phyloP scores from a whole-genome alignment of 2,888 invertebrate genomes.

The Monoplex corrugatus region DNA sequence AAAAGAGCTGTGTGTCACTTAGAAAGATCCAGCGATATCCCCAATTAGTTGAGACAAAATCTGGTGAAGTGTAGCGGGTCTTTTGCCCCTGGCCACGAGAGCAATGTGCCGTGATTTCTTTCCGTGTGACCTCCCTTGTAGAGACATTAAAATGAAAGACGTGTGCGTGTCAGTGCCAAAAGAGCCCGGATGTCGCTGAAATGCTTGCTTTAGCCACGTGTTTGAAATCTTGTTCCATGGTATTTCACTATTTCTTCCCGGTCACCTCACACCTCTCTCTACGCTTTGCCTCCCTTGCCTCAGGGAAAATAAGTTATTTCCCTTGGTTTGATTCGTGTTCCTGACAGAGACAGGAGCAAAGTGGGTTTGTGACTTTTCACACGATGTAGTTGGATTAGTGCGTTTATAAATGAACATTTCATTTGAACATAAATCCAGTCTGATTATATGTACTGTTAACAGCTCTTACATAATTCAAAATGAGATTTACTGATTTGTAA shows the following conservation, averaged over 20 bases:
- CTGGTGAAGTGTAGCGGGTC: conserved; percentile 11
- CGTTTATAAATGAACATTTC: too few species aligned
- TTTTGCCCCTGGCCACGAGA: background rate
- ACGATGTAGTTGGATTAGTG: too few species aligned
- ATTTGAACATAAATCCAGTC: too few species aligned
- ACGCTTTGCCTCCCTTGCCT: background rate
- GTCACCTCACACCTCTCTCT: background rate
- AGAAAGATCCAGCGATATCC: background rate
- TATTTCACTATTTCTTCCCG: conserved; percentile 4
- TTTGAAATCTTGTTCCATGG: background rate
- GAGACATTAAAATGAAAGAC: conserved; percentile 30
- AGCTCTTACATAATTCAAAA: too few species aligned
- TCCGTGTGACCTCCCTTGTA: conserved; percentile 30
- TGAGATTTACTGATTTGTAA: too few species aligned
- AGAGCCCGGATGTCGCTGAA: background rate
- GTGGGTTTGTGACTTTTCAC: too few species aligned
- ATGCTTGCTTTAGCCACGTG: background rate
- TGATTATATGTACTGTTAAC: too few species aligned
- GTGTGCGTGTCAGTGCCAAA: background rate
- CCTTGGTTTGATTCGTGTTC: background rate
- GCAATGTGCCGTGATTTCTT: background rate
- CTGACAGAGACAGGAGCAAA: too few species aligned
- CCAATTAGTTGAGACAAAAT: conserved; percentile 29
- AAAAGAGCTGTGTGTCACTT: background rate
- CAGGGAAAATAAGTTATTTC: background rate